Evolutionary conservation across 2,888 invertebrate species (phyloP), one percentile per base, ranked within the genome.

Genomic region (Chalcosyrphus nemorum): DNA sequence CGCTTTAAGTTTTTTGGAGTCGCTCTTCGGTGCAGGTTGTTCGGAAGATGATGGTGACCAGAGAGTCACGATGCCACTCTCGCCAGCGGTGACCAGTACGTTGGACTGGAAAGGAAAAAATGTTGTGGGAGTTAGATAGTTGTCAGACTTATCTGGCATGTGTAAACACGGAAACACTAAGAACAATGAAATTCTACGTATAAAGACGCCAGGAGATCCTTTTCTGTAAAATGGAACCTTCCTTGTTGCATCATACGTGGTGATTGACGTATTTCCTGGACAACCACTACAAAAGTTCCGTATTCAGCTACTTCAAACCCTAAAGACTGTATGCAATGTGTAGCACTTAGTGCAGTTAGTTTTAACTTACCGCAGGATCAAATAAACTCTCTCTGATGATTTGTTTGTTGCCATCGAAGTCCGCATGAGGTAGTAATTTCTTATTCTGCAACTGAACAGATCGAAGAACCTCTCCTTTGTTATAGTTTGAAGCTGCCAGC

Each of bases 341-440:
- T n/a, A n/a, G n/a, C n/a, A n/a, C n/a, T n/a, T n/a, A n/a, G n/a
- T n/a, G n/a, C n/a, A n/a, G n/a, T n/a, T n/a, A n/a, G n/a, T n/a
- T n/a, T n/a, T n/a, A 4, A 92, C 92, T 93, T 90, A 95, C 95
- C 89, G 94, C 92, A 75, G 91, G 88, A 87, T 95, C 93, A 86
- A 93, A 94, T 91, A 94, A 93, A 89, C 95, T 95, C 76, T 94
- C 93, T n/a, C 96, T 92, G 1, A 96, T 94, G 11, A 94, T 92
- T 90, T 96, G 96, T 80, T 93, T 94, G 89, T 96, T 96, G 17
- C 92, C 93, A 4, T 89, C 86, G 87, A 95, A 94, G 88, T 93
- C 92, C 0, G 93, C 92, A 81, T 90, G 88, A 0, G 94, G 94
- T 82, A 92, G 89, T 29, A 95, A 90, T 71, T 92, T 91, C 77